Evolutionary conservation across 1,140 invertebrate species (phyloP), one percentile per base, ranked within the genome.

Genomic region (Octopus sinensis): DNA sequence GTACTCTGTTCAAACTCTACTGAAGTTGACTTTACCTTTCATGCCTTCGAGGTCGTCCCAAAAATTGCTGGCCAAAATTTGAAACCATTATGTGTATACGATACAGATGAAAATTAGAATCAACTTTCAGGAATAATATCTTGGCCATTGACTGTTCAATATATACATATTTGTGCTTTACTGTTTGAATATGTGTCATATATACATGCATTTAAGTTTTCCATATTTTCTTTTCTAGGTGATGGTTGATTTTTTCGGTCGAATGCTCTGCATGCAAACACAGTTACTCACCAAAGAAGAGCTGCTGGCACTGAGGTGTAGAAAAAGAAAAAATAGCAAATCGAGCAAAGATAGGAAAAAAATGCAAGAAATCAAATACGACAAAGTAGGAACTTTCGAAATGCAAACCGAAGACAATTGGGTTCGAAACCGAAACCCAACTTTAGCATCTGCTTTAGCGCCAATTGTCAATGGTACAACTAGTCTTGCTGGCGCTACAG

Each of bases 191-290:
- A 56, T 77, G 3, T 43, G 30, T 43, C 30, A 43, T 43, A 43
- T 43, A 43, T 53, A 53, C 62, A 17, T n/a, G 4, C 13, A 54
- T 56, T 68, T 51, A 17, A 52, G 5, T 17, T 43, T 23, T 52
- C 7, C 83, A 56, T 81, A 52, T 82, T n/a, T 62, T 13, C 4
- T 73, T 10, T 85, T 86, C 52, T 84, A 90, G 89, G 54, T 90
- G 23, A 87, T 89, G 85, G 82, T 90, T 12, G 88, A 90, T 52
- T 82, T 86, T 76, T 86, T 91, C 78, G 90, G 89, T 4, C 80
- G 86, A 9, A 80, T 90, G 6, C 82, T 91, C 80, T 90, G 89
- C 82, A 89, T 91, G 89, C 73, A 87, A 84, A 85, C 85, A 56
- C 84, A 88, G 52, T 82, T 88, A 23, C 79, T 87, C 7, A 82